A percentile compares a stretch with the other conserved stretches of the same genome.
Conservation (phyloP, 2,888 invertebrate species). For the Microctonus aethiopoides region DNA sequence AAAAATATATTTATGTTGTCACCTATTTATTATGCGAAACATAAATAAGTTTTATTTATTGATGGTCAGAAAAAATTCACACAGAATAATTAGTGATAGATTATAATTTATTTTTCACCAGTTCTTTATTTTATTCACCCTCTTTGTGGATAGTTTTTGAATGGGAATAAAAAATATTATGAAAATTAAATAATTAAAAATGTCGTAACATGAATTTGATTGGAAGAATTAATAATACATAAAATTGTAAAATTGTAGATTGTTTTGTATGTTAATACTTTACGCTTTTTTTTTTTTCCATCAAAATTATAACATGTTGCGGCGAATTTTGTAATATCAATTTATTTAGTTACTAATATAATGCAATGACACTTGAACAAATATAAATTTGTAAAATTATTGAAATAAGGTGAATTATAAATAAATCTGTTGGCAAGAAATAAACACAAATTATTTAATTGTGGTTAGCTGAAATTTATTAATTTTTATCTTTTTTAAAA, state of each 20-base stretch:
- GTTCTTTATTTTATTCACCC: not conserved
- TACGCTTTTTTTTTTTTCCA: not conserved
- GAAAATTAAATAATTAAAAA: not conserved
- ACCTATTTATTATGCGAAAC: constrained; percentile 12
- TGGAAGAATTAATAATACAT: no score
- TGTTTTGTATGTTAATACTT: not conserved
- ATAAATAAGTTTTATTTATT: not conserved
- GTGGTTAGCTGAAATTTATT: not conserved
- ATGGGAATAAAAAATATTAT: not conserved
- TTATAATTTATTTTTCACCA: not conserved
- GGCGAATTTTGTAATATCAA: no score
- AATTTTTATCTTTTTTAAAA: no score
- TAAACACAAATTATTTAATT: not conserved
- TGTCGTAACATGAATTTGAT: no score
- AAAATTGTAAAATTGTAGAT: no score
- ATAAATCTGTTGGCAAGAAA: no score
- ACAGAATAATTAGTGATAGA: not conserved
- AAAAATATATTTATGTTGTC: not conserved
- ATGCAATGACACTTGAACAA: no score
- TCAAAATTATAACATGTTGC: not conserved
- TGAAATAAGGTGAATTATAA: no score
- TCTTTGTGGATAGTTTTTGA: not conserved
- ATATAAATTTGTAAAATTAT: no score
- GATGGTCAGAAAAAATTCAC: not conserved
- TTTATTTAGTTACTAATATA: no score